Percentiles rank a stretch among this genome's conserved stretches.
Conservation (phyloP, 2,888 invertebrate genomes). For the Cotesia congregata region DNA sequence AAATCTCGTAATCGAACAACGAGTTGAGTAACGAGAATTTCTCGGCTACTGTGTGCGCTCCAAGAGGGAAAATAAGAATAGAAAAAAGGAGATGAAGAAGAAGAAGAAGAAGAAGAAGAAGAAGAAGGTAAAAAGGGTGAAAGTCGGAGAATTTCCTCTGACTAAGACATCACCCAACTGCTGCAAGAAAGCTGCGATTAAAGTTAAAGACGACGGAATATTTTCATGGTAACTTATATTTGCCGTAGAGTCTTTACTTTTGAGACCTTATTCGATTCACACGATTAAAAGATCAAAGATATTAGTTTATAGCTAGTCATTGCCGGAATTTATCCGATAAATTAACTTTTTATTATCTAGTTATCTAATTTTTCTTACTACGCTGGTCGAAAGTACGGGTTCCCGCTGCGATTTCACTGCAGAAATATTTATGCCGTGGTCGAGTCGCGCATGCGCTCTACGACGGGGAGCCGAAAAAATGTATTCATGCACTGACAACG, state of each 20-base stretch:
- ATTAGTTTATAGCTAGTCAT: neutral
- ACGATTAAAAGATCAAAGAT: conserved; percentile 12
- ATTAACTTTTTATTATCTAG: neutral
- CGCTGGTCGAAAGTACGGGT: too few relatives aligned
- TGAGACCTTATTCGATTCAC: neutral
- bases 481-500: too few relatives aligned
- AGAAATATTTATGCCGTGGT: too few relatives aligned
- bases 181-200: neutral
- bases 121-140: neutral
- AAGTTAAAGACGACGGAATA: neutral
- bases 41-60: neutral
- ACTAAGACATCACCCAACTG: neutral
- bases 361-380: neutral
- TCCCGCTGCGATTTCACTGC: too few relatives aligned
- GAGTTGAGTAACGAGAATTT: conserved; percentile 13
- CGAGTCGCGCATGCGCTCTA: too few relatives aligned
- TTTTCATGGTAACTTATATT: neutral
- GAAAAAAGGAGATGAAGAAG: neutral
- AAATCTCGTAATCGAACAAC: conserved; percentile 32
- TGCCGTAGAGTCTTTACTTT: neutral
- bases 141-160: neutral
- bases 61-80: neutral
- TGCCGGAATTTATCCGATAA: neutral
- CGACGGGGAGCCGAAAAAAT: too few relatives aligned
- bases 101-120: neutral